Evolutionary conservation across 2,888 invertebrate species (phyloP), one percentile per base, ranked within the genome.

Genomic region (Leistus spinibarbis): DNA sequence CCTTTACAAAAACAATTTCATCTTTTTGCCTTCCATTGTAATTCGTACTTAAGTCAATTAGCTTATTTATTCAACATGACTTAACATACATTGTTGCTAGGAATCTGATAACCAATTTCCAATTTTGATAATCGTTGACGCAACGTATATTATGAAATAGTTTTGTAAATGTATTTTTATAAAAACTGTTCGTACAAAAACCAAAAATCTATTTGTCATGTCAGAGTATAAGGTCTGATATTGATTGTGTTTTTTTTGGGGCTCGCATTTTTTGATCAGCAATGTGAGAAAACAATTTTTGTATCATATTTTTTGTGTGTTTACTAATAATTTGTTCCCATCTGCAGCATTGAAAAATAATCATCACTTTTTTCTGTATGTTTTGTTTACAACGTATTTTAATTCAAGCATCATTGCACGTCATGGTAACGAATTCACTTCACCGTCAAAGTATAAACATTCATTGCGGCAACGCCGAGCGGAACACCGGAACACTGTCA

Each of bases 321-420:
- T 20, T 60, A 19, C 64, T 53, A 71, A 40, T 71, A 71, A 64
- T 71, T 71, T 63, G 54, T 69, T 19, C 54, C 54, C 71, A 71
- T 64, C 71, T 71, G 71, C 71, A 64, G 71, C 60, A 20, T 60
- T 60, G 16, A 13, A 24, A 54, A 66, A 64, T 64, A 72, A 72
- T 72, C 66, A 71, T 64, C n/a, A n/a, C 71, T 60, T 7, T 72
- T 65, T 66, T 17, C 20, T 20, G 40, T 40, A 13, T 40, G 27
- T 66, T 72, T 65, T 65, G 63, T 72, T 23, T 40, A 22, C 54
- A 16, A 54, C n/a, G 40, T 22, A 66, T 72, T 72, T 72, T 72
- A 56, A 72, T 72, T 72, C 66, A 72, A 66, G 72, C 72, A 72
- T 66, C 72, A 72, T 72, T 72, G 72, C 65, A 24, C 66, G 72